Percentiles rank a stretch among this genome's conserved stretches.
Conservation (phyloP, 2,888 invertebrate species). For the Brenthis ino region DNA sequence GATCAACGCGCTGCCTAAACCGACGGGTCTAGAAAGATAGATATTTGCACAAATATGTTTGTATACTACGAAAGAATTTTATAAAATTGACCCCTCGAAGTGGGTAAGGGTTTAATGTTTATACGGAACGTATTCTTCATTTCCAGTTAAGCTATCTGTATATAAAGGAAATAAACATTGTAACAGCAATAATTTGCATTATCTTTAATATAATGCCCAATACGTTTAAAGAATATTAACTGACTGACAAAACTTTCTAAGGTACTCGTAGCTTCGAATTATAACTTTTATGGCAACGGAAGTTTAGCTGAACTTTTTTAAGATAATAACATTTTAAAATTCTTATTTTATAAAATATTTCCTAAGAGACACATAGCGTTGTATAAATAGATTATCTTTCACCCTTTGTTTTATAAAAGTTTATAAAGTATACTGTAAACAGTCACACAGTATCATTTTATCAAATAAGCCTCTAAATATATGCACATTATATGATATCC, state of each 20-base stretch:
- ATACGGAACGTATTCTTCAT: too few species aligned
- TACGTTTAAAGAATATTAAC: neutral
- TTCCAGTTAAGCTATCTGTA: too few species aligned
- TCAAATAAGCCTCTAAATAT: too few species aligned
- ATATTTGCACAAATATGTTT: too few species aligned
- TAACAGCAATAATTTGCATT: neutral
- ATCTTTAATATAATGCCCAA: neutral
- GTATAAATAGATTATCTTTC: neutral
- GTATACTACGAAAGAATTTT: too few species aligned
- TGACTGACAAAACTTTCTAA: neutral
- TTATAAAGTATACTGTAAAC: too few species aligned
- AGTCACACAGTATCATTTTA: too few species aligned
- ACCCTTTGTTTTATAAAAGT: neutral
- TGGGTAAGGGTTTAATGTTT: too few species aligned
- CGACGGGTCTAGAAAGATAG: too few species aligned
- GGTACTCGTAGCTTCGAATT: neutral
- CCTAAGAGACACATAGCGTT: constrained; percentile 7
- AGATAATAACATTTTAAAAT: neutral
- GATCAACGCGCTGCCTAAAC: too few species aligned
- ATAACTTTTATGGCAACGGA: constrained; percentile 2
- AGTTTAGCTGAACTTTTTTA: constrained; percentile 2
- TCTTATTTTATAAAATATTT: constrained; percentile 9
- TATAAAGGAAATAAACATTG: neutral
- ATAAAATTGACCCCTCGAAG: too few species aligned
- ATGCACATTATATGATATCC: too few species aligned